These are phyloP conservation scores for Dolichomitus sp. DNA, from an alignment of 2,888 invertebrate genomes.

Conservation along the genomic window DNA sequence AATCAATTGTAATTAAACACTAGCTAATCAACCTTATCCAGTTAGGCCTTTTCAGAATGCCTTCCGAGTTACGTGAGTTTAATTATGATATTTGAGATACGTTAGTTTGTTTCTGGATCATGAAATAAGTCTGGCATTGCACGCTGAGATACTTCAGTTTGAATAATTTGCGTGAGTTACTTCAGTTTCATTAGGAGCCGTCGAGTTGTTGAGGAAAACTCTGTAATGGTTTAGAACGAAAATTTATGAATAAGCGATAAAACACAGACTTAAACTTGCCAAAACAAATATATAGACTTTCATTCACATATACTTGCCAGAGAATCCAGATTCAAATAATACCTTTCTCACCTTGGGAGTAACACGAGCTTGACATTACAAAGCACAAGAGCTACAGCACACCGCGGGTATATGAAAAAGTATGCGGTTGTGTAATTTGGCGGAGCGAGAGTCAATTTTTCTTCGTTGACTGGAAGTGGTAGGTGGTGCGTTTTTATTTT, in stretches of 20 bases:
- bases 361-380: slow-evolving; percentile 30
- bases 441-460: slow-evolving; percentile 64
- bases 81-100: no score
- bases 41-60: no score
- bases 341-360: slow-evolving; percentile 15
- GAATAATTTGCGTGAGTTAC: no score
- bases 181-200: no score
- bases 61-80: no score
- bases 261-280: neutral
- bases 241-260: neutral
- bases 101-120: no score
- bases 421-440: slow-evolving; percentile 61
- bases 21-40: no score
- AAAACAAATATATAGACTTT: neutral
- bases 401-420: slow-evolving; percentile 50
- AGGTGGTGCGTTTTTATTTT: slow-evolving; percentile 20
- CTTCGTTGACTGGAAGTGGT: slow-evolving; percentile 58
- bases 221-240: neutral
- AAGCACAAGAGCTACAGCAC: neutral
- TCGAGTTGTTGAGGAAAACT: neutral
- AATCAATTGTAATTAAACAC: no score
- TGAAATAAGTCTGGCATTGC: no score
- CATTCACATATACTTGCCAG: neutral
- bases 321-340: neutral
- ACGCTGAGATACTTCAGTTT: no score